Base-by-base conservation (phyloP, 2,113 vertebrate species). In the Amazona guildingii region DNA sequence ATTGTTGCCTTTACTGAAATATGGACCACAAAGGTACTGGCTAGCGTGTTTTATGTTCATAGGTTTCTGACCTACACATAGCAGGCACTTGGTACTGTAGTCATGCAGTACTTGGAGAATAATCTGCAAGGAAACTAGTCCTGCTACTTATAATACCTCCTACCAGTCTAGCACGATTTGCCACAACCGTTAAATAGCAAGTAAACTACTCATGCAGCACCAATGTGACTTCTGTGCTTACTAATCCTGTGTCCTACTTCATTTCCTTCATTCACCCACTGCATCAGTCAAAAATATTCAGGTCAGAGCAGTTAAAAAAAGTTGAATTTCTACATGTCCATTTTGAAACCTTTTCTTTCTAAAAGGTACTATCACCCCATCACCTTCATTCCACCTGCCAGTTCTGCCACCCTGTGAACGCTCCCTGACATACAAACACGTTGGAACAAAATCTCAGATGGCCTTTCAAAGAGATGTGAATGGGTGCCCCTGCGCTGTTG, bases 11-110 rank as follows among this genome's bases (percentile, higher is more conserved):
- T 5, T 5, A 8, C 66, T 6, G 17, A 10, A 48, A 33, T 3
- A n/a, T 0, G 12, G 5, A 21, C 15, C 62, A 25, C 35, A 7
- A 17, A 37, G 27, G 7, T 5, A 44, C 17, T 27, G 44, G 19
- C 16, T 11, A n/a, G 10, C 0, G 0, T 1, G 20, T 3, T 91
- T 33, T 3, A 5, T 1, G 3, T 8, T 33, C 27, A 28, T 0
- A 19, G 13, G 3, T 2, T 11, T 55, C 51, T 7, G 44, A 33
- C 1, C 19, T 17, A 8, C 19, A 23, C 4, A 4, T 2, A 27
- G 18, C 17, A 74, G 21, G 43, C 33, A 5, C 15, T 29, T 33
- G 5, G 28, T 39, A 5, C 4, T 23, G 9, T 1, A 18, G n/a
- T 2, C 51, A 43, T n/a, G 11, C 21, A 37, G 28, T 37, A 28